Evolutionary conservation across 2,797 vertebrate genomes (phyloP).

Genomic region (Parambassis ranga): DNA sequence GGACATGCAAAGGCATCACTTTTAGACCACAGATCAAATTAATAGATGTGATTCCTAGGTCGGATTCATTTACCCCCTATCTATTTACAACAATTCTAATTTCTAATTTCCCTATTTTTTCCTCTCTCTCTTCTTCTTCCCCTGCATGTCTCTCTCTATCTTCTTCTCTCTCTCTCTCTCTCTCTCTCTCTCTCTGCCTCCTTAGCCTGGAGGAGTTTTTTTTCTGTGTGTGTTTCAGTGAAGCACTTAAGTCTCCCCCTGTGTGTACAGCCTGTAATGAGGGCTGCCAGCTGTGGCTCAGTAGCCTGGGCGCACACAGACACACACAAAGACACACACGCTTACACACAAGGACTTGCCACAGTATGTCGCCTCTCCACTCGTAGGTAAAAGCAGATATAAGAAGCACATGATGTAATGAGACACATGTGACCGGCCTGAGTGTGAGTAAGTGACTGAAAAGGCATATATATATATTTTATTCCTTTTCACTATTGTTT

Average conservation of each 20-base stretch:
- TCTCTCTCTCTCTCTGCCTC: not conserved
- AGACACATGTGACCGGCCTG: not conserved
- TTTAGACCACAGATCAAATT: not conserved
- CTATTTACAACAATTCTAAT: conserved; percentile 4
- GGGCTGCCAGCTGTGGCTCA: conserved; percentile 65
- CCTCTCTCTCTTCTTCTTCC: not conserved
- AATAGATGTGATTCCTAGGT: not conserved
- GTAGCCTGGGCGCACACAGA: not conserved
- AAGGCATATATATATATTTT: too few relatives aligned
- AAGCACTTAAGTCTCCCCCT: conserved; percentile 63
- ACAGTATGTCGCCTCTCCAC: conserved; percentile 2
- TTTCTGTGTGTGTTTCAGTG: conserved; percentile 44
- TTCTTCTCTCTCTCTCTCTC: not conserved
- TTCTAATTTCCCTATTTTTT: conserved; percentile 16
- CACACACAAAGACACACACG: not conserved
- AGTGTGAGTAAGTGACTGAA: too few relatives aligned
- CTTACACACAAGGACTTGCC: not conserved
- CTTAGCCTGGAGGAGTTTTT: conserved; percentile 24
- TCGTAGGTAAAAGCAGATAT: conserved; percentile 33
- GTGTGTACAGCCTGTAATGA: conserved; percentile 59
- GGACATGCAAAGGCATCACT: conserved; percentile 2
- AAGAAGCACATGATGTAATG: conserved; percentile 15
- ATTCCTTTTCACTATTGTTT: too few relatives aligned
- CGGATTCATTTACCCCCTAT: not conserved
- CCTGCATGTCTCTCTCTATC: not conserved